phyloP scores from a whole-genome alignment of 1,140 invertebrate species.

The Drosophila orosa region DNA sequence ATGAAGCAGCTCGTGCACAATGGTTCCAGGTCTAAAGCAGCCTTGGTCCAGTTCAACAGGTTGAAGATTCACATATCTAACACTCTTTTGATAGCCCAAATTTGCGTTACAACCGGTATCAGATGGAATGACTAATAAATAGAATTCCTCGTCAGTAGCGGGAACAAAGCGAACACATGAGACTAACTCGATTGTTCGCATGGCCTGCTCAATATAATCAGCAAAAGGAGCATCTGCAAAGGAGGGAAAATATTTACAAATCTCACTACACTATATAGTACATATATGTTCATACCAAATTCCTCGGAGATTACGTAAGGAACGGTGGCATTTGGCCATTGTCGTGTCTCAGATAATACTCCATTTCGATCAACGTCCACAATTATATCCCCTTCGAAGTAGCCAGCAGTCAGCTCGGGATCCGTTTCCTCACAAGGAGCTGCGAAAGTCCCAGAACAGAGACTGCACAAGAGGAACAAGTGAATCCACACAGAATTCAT shows the following conservation, averaged over 20 bases:
- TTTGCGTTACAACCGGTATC: slow-evolving; percentile 84
- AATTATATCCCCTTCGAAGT: slow-evolving; percentile 63
- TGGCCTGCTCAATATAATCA: slow-evolving; percentile 52
- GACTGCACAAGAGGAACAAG: slow-evolving; percentile 16
- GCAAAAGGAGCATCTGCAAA: slow-evolving; percentile 14
- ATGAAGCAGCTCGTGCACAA: slow-evolving; percentile 89
- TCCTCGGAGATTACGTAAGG: slow-evolving; percentile 68
- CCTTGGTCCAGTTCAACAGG: slow-evolving; percentile 35
- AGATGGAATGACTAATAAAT: slow-evolving; percentile 23
- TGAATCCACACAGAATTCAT: slow-evolving; percentile 21
- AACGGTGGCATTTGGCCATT: slow-evolving; percentile 79
- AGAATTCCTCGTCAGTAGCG: slow-evolving; percentile 38
- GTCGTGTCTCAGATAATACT: slow-evolving; percentile 1
- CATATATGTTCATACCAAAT: slow-evolving; percentile 60
- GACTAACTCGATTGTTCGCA: slow-evolving; percentile 77
- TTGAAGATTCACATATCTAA: slow-evolving; percentile 78
- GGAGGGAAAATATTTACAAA: not conserved
- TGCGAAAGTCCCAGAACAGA: slow-evolving; percentile 1
- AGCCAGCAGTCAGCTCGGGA: slow-evolving; percentile 53
- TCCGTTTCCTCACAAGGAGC: slow-evolving; percentile 36
- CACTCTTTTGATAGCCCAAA: slow-evolving; percentile 84
- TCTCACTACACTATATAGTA: not conserved
- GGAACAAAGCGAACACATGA: slow-evolving; percentile 67
- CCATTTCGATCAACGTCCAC: slow-evolving; percentile 48
- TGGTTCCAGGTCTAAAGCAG: slow-evolving; percentile 84